Evolutionary conservation across 1,140 invertebrate species (phyloP).

Genomic region (Macrosteles quadrilineatus): DNA sequence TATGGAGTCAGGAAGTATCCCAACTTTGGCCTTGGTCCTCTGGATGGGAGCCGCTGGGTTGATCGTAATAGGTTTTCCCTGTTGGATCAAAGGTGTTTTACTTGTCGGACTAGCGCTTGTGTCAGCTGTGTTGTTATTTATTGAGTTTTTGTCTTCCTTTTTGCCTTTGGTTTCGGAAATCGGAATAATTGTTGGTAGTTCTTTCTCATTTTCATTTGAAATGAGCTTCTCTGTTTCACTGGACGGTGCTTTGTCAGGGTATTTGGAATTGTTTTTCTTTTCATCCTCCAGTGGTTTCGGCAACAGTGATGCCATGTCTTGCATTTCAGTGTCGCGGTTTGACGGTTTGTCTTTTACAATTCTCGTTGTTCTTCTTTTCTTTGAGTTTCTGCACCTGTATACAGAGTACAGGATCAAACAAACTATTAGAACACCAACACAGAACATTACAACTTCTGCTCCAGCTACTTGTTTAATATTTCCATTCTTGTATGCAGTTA

Average conservation of each 20-base stretch:
- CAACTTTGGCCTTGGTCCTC: conserved; percentile 37
- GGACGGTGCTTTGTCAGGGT: conserved; percentile 32
- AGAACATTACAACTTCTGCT: conserved; percentile 28
- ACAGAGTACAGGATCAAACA: conserved; percentile 26
- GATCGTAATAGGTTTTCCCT: background rate
- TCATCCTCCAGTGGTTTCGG: conserved; percentile 39
- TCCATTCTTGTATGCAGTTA: background rate
- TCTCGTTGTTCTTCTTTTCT: conserved; percentile 22
- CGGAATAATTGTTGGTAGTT: background rate
- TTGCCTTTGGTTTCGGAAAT: background rate
- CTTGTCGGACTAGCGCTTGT: background rate
- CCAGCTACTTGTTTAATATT: conserved; percentile 2
- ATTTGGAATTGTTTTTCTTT: conserved; percentile 28
- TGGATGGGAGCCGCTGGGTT: conserved; percentile 34
- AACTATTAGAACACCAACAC: conserved; percentile 26
- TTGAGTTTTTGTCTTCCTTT: conserved; percentile 17
- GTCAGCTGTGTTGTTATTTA: conserved; percentile 19
- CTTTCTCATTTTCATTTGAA: conserved; percentile 12
- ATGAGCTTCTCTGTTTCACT: conserved; percentile 34
- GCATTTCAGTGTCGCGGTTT: conserved; percentile 38
- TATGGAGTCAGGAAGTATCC: conserved; percentile 34
- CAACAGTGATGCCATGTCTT: conserved; percentile 40
- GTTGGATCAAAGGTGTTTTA: conserved; percentile 1
- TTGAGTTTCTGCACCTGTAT: conserved; percentile 6
- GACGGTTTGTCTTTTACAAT: conserved; percentile 34